A percentile compares a stretch with the other conserved stretches of the same genome.
phyloP scores from a whole-genome alignment of 1,140 invertebrate species.

The Glomeris maerens region DNA sequence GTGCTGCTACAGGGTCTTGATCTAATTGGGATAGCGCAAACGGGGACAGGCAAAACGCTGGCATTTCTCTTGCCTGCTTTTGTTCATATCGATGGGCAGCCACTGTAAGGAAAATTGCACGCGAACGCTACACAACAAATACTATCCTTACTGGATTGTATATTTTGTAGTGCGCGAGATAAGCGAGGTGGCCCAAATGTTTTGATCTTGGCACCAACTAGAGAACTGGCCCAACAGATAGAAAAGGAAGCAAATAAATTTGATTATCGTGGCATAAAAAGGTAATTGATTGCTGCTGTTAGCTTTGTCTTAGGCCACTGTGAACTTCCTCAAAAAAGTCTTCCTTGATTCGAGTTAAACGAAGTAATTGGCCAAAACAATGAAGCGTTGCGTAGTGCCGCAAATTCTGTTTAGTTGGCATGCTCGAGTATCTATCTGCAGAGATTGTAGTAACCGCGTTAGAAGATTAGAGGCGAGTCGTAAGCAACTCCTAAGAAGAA shows the following conservation, averaged over 20 bases:
- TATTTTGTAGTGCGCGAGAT: constrained; percentile 35
- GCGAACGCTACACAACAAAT: not conserved
- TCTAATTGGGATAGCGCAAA: constrained; percentile 86
- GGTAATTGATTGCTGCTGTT: constrained; percentile 44
- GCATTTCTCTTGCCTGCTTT: constrained; percentile 81
- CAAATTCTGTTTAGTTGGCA: no score
- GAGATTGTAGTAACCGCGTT: no score
- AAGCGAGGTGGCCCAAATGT: constrained; percentile 65
- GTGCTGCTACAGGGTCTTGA: constrained; percentile 67
- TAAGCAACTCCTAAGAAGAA: no score
- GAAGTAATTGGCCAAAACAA: no score
- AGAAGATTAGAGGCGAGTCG: no score
- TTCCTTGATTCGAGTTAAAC: no score
- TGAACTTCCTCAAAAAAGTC: no score
- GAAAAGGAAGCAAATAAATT: constrained; percentile 78
- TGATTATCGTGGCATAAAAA: constrained; percentile 62
- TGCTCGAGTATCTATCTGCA: no score
- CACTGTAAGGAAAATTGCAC: constrained; percentile 22
- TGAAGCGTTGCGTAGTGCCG: no score
- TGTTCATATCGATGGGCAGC: constrained; percentile 72
- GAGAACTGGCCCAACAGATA: constrained; percentile 82
- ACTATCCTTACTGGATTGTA: constrained; percentile 4
- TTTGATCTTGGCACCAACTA: constrained; percentile 71
- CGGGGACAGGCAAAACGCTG: constrained; percentile 79
- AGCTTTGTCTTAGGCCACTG: no score